A percentile compares a stretch with the other conserved stretches of the same genome.
phyloP scores from a whole-genome alignment of 2,888 invertebrate species.

The Habroteleia sp. region DNA sequence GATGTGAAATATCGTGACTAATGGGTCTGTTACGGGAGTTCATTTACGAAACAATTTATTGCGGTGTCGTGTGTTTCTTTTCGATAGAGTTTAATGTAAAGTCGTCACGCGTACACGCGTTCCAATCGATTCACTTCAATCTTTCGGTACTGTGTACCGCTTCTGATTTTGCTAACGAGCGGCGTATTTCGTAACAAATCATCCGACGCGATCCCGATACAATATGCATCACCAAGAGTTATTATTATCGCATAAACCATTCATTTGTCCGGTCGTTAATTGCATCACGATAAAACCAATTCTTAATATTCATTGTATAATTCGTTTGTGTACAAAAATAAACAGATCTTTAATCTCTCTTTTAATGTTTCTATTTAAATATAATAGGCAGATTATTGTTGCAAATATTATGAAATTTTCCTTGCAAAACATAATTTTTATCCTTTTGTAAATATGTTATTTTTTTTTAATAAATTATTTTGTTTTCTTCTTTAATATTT shows the following conservation, averaged over 20 bases:
- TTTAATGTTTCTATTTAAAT: too few relatives aligned
- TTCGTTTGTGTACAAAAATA: too few relatives aligned
- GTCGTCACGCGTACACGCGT: conserved; percentile 23
- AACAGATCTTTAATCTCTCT: too few relatives aligned
- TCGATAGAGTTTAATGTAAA: conserved; percentile 11
- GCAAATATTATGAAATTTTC: too few relatives aligned
- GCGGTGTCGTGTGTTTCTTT: conserved; percentile 14
- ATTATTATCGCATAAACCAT: conserved; percentile 20
- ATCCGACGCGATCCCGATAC: conserved; percentile 11
- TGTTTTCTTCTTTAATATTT: too few relatives aligned
- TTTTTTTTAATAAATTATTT: too few relatives aligned
- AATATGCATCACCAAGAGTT: conserved; percentile 20
- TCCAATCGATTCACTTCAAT: conserved; percentile 37
- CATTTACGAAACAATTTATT: conserved; percentile 27
- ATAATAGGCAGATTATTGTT: too few relatives aligned
- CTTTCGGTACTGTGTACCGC: conserved; percentile 35
- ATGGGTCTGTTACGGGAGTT: conserved; percentile 12
- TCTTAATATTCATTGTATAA: too few relatives aligned
- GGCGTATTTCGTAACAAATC: conserved; percentile 17
- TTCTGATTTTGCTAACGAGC: conserved; percentile 41
- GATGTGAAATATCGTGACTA: conserved; percentile 8
- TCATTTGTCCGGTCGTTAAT: conserved; percentile 9
- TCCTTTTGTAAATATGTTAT: too few relatives aligned
- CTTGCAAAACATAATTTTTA: too few relatives aligned
- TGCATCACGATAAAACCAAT: conserved; percentile 13